A percentile compares a stretch with the other conserved stretches of the same genome.
Evolutionary conservation across 92 coral and sea anemone genomes (phyloP).

Genomic region (Micromussa lordhowensis): DNA sequence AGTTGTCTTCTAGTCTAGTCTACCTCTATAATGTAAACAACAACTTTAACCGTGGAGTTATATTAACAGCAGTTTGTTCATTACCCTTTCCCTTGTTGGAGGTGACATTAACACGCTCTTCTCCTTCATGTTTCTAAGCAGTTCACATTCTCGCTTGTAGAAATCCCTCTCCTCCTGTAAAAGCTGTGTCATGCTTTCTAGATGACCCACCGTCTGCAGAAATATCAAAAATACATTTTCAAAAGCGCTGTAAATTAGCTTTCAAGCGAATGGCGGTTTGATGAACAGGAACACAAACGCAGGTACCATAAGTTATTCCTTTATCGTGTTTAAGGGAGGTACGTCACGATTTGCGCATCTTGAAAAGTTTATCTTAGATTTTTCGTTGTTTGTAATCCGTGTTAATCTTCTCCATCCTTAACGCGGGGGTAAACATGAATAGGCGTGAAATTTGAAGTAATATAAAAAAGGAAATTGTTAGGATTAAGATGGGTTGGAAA

Average conservation of each 20-base stretch:
- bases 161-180: constrained; percentile 98
- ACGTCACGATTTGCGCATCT: no score
- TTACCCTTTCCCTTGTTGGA: constrained; percentile 86
- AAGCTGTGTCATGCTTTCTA: constrained; percentile 90
- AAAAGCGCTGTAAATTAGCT: neutral
- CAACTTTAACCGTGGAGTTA: neutral
- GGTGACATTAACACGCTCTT: constrained; percentile 79
- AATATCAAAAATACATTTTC: neutral
- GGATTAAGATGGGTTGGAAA: no score
- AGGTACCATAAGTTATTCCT: neutral
- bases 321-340: neutral
- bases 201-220: constrained; percentile 77
- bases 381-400: no score
- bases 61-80: neutral
- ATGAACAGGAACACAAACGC: neutral
- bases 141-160: constrained; percentile 95
- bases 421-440: no score
- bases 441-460: no score
- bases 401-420: no score
- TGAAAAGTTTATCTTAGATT: no score
- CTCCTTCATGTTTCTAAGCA: constrained; percentile 81
- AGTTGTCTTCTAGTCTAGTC: neutral
- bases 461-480: no score
- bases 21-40: neutral
- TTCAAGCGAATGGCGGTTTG: neutral